Conservation (phyloP, 2,797 vertebrate genomes). For the Morelia viridis region DNA sequence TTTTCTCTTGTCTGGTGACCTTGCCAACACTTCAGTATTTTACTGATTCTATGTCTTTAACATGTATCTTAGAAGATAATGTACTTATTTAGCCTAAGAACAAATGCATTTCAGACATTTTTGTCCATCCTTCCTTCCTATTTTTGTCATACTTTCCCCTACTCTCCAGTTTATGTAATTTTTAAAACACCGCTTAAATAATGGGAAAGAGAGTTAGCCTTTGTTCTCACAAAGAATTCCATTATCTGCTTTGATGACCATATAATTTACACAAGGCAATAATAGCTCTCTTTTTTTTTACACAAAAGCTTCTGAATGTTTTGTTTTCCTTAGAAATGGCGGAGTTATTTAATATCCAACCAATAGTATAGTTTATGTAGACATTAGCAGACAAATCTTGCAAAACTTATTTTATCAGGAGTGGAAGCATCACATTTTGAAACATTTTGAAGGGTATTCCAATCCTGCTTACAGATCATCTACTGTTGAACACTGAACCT, state of each 20-base stretch:
- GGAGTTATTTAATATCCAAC: slow-evolving; percentile 27
- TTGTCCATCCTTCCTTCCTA: slow-evolving; percentile 24
- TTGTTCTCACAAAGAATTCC: slow-evolving; percentile 62
- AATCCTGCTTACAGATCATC: too few relatives aligned
- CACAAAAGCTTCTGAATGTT: slow-evolving; percentile 8
- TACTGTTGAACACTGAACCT: neutral
- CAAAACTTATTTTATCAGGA: neutral
- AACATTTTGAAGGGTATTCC: neutral
- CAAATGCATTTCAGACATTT: slow-evolving; percentile 42
- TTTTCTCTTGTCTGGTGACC: slow-evolving; percentile 40
- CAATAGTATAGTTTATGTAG: slow-evolving; percentile 42
- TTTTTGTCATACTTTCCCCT: neutral
- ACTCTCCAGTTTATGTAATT: slow-evolving; percentile 45
- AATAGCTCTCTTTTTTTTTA: slow-evolving; percentile 51
- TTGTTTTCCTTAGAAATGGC: slow-evolving; percentile 18
- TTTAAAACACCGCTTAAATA: slow-evolving; percentile 45
- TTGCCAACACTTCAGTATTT: neutral
- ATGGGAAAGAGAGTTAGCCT: slow-evolving; percentile 57
- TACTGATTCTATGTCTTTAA: slow-evolving; percentile 48
- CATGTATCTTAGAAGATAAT: slow-evolving; percentile 52
- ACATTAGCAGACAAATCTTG: slow-evolving; percentile 32
- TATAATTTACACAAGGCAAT: slow-evolving; percentile 57
- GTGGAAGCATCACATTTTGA: neutral
- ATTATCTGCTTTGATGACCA: slow-evolving; percentile 68
- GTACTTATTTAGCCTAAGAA: slow-evolving; percentile 61